Evolutionary conservation across 2,113 vertebrate species (phyloP), one percentile per base, ranked within the genome.

Genomic region (Tenrec ecaudatus): DNA sequence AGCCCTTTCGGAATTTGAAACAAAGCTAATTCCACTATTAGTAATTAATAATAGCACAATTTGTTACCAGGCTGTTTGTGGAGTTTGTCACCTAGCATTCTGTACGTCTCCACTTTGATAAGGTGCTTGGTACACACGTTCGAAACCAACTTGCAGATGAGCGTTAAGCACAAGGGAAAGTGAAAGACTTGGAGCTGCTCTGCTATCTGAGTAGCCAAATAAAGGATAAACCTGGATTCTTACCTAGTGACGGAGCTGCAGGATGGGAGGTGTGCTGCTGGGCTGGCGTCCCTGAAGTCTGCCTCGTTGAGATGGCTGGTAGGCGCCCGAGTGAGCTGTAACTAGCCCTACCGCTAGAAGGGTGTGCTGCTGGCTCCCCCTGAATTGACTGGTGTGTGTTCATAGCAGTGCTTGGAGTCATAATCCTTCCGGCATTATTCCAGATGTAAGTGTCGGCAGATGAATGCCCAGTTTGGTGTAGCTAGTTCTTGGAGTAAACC

Each of bases 311-410:
- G 97, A 95, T 96, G 97, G 96, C 97, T 82, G 0, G 88, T 89
- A 90, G 95, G 94, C 96, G 81, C 87, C 92, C 91, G 95, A 94
- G 47, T 10, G 47, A 14, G 9, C 47, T 96, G 97, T 84, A 27
- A 92, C 92, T 93, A 95, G 82, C 95, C 96, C 95, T 95, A 84
- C 96, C 83, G 92, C 60, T 81, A 95, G 71, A 94, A 93, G 95
- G 94, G 96, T 97, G 96, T 97, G 97, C 97, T 96, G 96, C 97
- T 96, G 96, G 96, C 93, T 95, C 96, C 95, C 94, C 96, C 94
- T 97, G 96, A 97, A 97, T 97, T 95, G 9, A 53, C 1, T 53
- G 47, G 96, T 90, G 94, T 96, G 90, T 95, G 96, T 96, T 95
- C 94, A 89, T 33, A 19, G 84, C 95, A 94, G 69, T 92, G 81